Evolutionary conservation across 2,888 invertebrate genomes (phyloP), one percentile per base, ranked within the genome.

Genomic region (Caenorhabditis sp.): DNA sequence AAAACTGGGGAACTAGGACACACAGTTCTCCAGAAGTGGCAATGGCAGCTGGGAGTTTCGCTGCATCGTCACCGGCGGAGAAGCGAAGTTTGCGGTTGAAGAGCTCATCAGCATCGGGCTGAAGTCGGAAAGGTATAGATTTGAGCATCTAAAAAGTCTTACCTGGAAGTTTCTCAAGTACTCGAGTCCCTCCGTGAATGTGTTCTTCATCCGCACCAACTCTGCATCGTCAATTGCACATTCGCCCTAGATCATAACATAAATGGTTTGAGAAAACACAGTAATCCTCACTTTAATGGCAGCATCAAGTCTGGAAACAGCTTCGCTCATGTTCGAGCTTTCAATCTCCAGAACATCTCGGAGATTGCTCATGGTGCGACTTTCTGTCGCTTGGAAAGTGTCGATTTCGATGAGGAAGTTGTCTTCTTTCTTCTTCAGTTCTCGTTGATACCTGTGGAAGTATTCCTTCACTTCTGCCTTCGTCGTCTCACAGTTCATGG

Each of bases 151-250:
- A 8, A 22, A 22, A n/a, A n/a, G 26, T 5, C 13, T 32, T 44
- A 96, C 96, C 92, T 97, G 97, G 91, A 97, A 97, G 93, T 96
- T 96, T 56, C 94, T 94, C 87, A 98, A 95, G 92, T 97, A 97
- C 91, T 98, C 97, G 60, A 98, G 95, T 18, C 97, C 97, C 92
- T 96, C 96, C 24, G 97, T 93, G 93, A 97, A 97, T 85, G 97
- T 96, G 93, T 97, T 97, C 93, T 98, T 98, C 76, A 97, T 96
- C 91, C 97, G 96, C 94, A 97, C 96, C 85, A 92, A 72, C 51
- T 97, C 96, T 95, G 97, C 96, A 90, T 96, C 95, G 50, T 96
- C 95, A 84, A 90, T 90, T 24, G 90, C 90, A 40, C 85, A 84
- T 70, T 85, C 91, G 86, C 69, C 89, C 86, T 64, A 87, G 47